Base-by-base conservation (phyloP, 2,888 invertebrate genomes). In the Oscheius sp. region DNA sequence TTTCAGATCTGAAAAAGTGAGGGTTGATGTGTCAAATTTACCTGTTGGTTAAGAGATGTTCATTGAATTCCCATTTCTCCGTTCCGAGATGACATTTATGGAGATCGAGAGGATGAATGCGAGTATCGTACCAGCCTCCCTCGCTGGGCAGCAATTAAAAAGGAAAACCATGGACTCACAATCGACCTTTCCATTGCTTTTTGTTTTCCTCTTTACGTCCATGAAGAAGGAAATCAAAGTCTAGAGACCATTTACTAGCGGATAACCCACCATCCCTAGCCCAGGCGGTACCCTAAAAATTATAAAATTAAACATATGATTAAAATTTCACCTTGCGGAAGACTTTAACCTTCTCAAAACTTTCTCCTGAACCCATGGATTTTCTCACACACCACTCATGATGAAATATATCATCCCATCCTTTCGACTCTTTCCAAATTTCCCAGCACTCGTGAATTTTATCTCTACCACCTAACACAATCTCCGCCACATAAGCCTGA, bases 311-410 rank as follows among this genome's bases (percentile, higher is more conserved):
- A 12, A 41, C 20, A 3, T 41, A 41, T 14, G 41, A 12, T 14
- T 3, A 14, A 41, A n/a, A n/a, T n/a, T 20, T 41, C 3, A 72
- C 74, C 61, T 75, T 77, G 57, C 24, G 41, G 57, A 71, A 66
- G 8, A 77, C 68, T 50, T 68, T 38, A 0, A 77, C 57, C 47
- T 66, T 70, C 26, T 69, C 77, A 22, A 75, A 67, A 33, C 73
- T 67, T 0, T 66, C 68, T 9, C 49, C 36, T 0, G 59, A 64
- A 17, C 83, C 82, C 6, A 83, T 68, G 24, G 80, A 67, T 9
- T 67, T 67, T 47, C 80, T 66, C 2, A 72, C 67, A 51, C 83
- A 83, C 6, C 80, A 74, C 64, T 81, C 80, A 59, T 75, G 84
- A 24, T 68, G 70, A 64, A 79, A 78, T n/a, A 83, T 65, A 49